Conservation (phyloP, 2,888 invertebrate genomes). For the Stegana nigrithorax region DNA sequence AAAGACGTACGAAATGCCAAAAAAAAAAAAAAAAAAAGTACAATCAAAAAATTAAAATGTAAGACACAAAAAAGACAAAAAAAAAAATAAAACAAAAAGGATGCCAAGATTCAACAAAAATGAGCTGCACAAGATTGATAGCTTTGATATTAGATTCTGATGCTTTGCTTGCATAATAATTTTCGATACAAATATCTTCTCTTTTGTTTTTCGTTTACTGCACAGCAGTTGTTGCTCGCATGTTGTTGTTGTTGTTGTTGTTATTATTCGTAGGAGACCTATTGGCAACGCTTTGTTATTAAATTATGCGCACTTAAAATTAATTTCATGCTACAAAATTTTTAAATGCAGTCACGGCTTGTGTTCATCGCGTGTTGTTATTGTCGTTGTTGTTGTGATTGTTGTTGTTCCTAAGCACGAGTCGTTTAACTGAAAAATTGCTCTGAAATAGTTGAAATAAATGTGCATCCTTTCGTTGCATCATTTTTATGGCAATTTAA, state of each 20-base stretch:
- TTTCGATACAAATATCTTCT: too few relatives aligned
- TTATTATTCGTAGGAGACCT: neutral
- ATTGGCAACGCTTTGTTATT: constrained; percentile 27
- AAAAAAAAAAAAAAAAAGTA: constrained; percentile 37
- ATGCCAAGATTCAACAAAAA: neutral
- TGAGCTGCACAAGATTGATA: constrained; percentile 46
- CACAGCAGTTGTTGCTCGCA: neutral
- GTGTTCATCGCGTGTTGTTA: too few relatives aligned
- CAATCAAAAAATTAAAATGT: neutral
- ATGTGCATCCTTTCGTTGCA: constrained; percentile 41
- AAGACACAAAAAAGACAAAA: neutral
- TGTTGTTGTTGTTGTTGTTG: too few relatives aligned
- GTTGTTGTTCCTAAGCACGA: too few relatives aligned
- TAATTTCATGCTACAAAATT: constrained; percentile 39
- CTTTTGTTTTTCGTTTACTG: neutral
- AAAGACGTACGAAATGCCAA: constrained; percentile 6
- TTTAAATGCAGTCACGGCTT: neutral
- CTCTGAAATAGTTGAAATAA: constrained; percentile 11
- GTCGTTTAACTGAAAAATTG: neutral
- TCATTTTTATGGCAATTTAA: constrained; percentile 59
- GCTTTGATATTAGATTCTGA: too few relatives aligned
- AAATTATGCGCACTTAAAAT: constrained; percentile 54
- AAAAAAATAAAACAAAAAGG: neutral
- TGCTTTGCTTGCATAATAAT: too few relatives aligned
- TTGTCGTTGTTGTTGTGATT: too few relatives aligned